A percentile compares a stretch with the other conserved stretches of the same genome.
Conservation (phyloP, 2,797 vertebrate genomes). For the Aphelocoma californica region DNA sequence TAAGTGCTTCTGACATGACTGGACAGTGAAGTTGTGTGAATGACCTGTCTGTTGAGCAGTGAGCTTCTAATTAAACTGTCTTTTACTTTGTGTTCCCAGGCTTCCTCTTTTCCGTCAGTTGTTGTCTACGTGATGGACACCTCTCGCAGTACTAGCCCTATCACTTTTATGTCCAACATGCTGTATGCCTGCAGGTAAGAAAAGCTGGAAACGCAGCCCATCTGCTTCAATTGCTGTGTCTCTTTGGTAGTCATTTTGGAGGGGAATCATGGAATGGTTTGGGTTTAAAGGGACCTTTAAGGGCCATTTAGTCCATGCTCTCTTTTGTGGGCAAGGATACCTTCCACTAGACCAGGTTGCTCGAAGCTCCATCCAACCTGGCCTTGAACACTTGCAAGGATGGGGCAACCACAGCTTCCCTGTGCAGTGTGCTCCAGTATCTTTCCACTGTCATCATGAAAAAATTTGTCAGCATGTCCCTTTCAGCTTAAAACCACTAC, state of each 20-base stretch:
- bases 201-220: neutral
- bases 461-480: neutral
- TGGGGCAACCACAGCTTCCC: neutral
- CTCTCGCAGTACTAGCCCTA: constrained; percentile 90
- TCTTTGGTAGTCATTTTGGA: neutral
- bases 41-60: neutral
- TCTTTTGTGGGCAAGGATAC: neutral
- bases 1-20: constrained; percentile 53
- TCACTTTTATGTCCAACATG: constrained; percentile 99
- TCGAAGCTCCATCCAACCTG: accelerated
- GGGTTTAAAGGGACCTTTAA: neutral
- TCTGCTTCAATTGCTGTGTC: neutral
- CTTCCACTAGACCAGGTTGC: neutral
- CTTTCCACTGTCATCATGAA: neutral
- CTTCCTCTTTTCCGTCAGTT: constrained; percentile 91
- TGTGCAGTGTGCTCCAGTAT: neutral
- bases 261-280: neutral
- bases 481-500: neutral
- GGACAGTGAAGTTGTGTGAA: neutral
- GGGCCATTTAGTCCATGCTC: neutral
- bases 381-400: neutral
- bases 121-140: constrained; percentile 97
- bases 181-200: constrained; percentile 95
- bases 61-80: neutral
- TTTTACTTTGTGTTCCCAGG: constrained; percentile 72